Evolutionary conservation across 2,888 invertebrate species (phyloP).

Genomic region (Spisula solida): DNA sequence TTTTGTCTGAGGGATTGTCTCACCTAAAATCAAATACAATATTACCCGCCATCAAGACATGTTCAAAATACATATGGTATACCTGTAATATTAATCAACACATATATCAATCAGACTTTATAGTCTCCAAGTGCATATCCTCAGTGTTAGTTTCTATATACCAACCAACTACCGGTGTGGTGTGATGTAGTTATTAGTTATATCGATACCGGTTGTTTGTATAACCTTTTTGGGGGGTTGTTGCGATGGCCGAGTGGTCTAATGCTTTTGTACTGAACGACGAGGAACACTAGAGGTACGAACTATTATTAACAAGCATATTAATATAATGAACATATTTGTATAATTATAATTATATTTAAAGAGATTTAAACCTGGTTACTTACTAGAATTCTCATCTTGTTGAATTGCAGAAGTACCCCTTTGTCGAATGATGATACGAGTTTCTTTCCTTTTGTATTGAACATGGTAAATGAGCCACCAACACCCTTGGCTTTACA

Average conservation of each 20-base stretch:
- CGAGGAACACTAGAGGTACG: too few relatives aligned
- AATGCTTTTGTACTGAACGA: too few relatives aligned
- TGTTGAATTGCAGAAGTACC: slow-evolving; percentile 50
- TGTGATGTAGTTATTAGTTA: too few relatives aligned
- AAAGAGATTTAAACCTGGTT: background rate
- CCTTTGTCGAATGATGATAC: slow-evolving; percentile 37
- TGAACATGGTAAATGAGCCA: slow-evolving; percentile 48
- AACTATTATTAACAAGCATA: too few relatives aligned
- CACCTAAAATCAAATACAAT: slow-evolving; percentile 36
- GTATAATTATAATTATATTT: background rate
- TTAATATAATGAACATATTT: background rate
- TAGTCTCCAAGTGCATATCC: too few relatives aligned
- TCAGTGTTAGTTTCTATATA: too few relatives aligned
- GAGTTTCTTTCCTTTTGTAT: slow-evolving; percentile 45
- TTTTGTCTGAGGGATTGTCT: slow-evolving; percentile 48
- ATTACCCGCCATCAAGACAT: background rate
- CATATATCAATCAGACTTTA: too few relatives aligned
- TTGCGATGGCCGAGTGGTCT: too few relatives aligned
- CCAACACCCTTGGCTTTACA: slow-evolving; percentile 40
- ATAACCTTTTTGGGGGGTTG: too few relatives aligned
- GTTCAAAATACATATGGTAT: background rate
- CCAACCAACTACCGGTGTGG: too few relatives aligned
- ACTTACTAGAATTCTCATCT: slow-evolving; percentile 57
- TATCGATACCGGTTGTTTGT: too few relatives aligned
- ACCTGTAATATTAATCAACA: too few relatives aligned